Percentiles rank a stretch among this genome's conserved stretches.
These are phyloP conservation scores for Drosophila formosana DNA, from an alignment of 2,888 invertebrate genomes.

Conservation along the genomic window DNA sequence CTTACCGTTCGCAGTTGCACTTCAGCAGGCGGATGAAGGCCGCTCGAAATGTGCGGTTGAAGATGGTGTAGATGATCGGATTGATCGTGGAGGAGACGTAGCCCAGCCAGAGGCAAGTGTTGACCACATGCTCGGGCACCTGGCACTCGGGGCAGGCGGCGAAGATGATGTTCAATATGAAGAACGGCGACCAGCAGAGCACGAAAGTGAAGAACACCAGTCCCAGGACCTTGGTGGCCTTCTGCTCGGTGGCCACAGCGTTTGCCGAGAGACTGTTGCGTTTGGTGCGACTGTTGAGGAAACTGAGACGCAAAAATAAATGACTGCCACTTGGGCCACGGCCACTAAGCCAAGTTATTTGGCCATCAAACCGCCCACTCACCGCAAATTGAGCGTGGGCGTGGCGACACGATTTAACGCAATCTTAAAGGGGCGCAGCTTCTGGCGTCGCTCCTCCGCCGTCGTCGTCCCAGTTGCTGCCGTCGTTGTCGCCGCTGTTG, in stretches of 20 bases:
- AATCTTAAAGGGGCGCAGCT: constrained; percentile 87
- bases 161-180: constrained; percentile 93
- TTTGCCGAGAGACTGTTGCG: constrained; percentile 91
- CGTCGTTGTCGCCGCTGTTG: constrained; percentile 86
- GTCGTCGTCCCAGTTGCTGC: constrained; percentile 72
- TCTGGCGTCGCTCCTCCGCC: constrained; percentile 88
- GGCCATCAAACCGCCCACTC: constrained; percentile 43
- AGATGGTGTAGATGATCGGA: constrained; percentile 96
- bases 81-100: constrained; percentile 97
- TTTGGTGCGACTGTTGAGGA: constrained; percentile 89
- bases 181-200: constrained; percentile 97
- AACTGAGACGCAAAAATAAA: constrained; percentile 85
- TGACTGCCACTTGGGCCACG: not conserved
- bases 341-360: not conserved
- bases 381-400: constrained; percentile 87
- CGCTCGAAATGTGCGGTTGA: constrained; percentile 95
- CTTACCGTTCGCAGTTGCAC: constrained; percentile 91
- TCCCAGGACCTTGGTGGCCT: constrained; percentile 95
- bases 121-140: constrained; percentile 89
- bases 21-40: constrained; percentile 92
- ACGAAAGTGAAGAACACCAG: constrained; percentile 97
- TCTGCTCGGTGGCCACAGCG: constrained; percentile 96
- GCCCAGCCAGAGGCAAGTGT: constrained; percentile 95
- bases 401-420: constrained; percentile 88
- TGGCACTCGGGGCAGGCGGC: constrained; percentile 93